A percentile compares a stretch with the other conserved stretches of the same genome.
phyloP scores from a whole-genome alignment of 1,140 invertebrate species.

The Neodiprion virginianus region DNA sequence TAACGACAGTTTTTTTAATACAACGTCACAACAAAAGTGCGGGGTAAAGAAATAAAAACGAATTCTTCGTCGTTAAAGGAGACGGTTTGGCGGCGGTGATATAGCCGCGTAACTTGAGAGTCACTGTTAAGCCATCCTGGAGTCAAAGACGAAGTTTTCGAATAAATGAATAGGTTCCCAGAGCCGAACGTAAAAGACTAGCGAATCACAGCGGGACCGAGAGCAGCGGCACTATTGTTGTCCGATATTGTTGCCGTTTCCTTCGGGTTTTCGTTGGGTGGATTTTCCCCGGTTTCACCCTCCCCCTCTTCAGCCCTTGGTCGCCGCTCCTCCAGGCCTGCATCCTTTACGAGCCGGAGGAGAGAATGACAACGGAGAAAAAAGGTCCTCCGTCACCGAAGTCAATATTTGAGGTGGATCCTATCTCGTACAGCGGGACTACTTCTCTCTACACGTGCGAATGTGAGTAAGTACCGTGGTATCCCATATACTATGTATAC shows the following conservation, averaged over 20 bases:
- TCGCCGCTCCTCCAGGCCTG: not conserved
- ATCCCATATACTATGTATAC: too few species aligned
- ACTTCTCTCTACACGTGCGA: too few species aligned
- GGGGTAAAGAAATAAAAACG: not conserved
- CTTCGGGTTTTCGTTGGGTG: not conserved
- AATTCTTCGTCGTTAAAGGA: not conserved
- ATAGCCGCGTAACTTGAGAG: not conserved
- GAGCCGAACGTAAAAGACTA: not conserved
- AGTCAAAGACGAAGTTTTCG: not conserved
- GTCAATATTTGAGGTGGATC: constrained; percentile 5
- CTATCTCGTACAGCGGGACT: not conserved
- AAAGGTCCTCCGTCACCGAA: constrained; percentile 7
- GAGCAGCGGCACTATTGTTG: not conserved
- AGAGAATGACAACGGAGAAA: not conserved
- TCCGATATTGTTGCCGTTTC: not conserved
- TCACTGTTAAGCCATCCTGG: not conserved
- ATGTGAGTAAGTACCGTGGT: too few species aligned
- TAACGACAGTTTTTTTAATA: too few species aligned
- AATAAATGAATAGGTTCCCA: constrained; percentile 6
- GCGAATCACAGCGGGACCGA: not conserved
- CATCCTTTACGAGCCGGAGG: not conserved
- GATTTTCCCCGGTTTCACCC: not conserved
- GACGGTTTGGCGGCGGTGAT: too few species aligned
- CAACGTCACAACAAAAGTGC: not conserved
- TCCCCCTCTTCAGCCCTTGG: not conserved